These are phyloP conservation scores for Camponotus pennsylvanicus DNA, from an alignment of 1,140 invertebrate species.

Conservation along the genomic window DNA sequence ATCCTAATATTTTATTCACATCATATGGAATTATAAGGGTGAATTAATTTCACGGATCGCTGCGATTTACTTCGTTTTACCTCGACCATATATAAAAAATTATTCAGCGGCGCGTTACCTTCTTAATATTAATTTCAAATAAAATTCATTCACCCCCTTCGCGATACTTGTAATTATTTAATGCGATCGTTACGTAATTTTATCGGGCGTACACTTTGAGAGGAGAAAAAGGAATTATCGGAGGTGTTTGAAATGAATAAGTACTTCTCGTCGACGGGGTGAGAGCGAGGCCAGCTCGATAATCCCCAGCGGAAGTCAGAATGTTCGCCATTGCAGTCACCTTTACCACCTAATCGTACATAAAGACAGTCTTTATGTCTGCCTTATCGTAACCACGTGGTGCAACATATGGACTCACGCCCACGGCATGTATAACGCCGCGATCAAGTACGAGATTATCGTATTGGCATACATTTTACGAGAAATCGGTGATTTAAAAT, in stretches of 20 bases:
- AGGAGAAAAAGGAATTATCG: constrained; percentile 16
- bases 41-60: constrained; percentile 22
- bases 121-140: constrained; percentile 19
- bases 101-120: background rate
- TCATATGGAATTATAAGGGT: background rate
- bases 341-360: constrained; percentile 66
- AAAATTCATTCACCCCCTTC: constrained; percentile 1
- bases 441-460: constrained; percentile 58
- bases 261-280: constrained; percentile 15
- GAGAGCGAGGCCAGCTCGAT: constrained; percentile 23
- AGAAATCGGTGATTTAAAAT: constrained; percentile 51
- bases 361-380: constrained; percentile 59
- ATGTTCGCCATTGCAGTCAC: constrained; percentile 43
- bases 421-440: constrained; percentile 31
- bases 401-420: constrained; percentile 58
- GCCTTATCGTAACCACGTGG: constrained; percentile 51
- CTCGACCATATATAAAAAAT: background rate
- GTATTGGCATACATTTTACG: constrained; percentile 45
- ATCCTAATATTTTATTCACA: constrained; percentile 29
- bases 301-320: constrained; percentile 33
- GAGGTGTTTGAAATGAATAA: background rate
- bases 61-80: constrained; percentile 8
- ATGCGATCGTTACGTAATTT: constrained; percentile 7
- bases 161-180: constrained; percentile 20
- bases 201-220: background rate